phyloP scores from a whole-genome alignment of 2,797 vertebrate genomes.

The Erethizon dorsatum region DNA sequence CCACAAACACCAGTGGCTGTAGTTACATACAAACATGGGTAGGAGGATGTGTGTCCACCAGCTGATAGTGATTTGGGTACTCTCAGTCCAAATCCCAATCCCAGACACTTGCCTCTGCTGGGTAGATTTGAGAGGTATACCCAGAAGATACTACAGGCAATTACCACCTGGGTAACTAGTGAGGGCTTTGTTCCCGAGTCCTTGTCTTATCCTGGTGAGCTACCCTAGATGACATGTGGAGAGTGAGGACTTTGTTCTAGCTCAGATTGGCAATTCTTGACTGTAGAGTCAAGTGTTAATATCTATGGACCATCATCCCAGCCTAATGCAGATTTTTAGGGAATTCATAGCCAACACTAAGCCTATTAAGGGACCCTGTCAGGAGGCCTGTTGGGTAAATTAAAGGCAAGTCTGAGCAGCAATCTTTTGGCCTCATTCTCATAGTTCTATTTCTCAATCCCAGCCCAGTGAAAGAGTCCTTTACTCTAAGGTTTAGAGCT shows the following conservation, averaged over 20 bases:
- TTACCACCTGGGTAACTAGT: neutral
- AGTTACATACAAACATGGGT: neutral
- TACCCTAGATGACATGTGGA: neutral
- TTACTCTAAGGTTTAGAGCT: neutral
- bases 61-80: neutral
- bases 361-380: neutral
- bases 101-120: neutral
- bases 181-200: neutral
- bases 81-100: neutral
- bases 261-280: neutral
- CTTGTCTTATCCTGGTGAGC: neutral
- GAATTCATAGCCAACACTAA: neutral
- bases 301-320: neutral
- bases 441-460: neutral
- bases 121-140: neutral
- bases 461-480: neutral
- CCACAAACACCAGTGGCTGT: neutral
- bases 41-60: neutral
- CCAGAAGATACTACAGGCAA: neutral
- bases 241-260: neutral
- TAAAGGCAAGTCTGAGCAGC: neutral
- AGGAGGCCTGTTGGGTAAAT: neutral
- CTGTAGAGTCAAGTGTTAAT: neutral
- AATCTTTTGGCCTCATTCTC: neutral
- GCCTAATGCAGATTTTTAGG: neutral